Evolutionary conservation across 2,888 invertebrate species (phyloP).

Genomic region (Lasioglossum lativentre): DNA sequence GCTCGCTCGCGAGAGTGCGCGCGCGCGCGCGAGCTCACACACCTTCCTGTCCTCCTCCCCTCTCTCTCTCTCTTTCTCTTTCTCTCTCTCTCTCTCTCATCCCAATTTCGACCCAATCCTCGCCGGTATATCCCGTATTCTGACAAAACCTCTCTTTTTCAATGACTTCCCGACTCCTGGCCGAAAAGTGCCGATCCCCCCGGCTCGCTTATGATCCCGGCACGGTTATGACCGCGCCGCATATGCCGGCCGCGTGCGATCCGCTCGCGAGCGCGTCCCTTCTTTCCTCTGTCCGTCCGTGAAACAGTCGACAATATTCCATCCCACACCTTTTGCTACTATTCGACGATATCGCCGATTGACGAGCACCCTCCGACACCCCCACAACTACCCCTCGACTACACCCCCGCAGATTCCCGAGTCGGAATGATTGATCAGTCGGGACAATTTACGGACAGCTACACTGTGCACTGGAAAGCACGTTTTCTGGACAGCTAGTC

Average conservation of each 20-base stretch:
- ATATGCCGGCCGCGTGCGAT: constrained; percentile 13
- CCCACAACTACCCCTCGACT: not conserved
- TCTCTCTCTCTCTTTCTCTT: not conserved
- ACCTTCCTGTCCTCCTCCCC: constrained; percentile 34
- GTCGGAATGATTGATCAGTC: constrained; percentile 54
- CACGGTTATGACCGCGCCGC: constrained; percentile 30
- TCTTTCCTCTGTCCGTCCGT: not conserved
- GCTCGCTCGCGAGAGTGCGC: not conserved
- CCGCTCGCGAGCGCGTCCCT: not conserved
- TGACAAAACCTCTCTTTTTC: constrained; percentile 79
- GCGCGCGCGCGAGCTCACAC: not conserved
- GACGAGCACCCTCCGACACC: constrained; percentile 45
- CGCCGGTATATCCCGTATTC: constrained; percentile 73
- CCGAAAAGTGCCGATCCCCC: constrained; percentile 58
- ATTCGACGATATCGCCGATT: constrained; percentile 51
- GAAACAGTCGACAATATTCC: constrained; percentile 52
- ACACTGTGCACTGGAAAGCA: constrained; percentile 27
- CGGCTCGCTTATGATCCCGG: constrained; percentile 49
- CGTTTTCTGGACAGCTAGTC: not conserved
- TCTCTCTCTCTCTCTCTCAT: constrained; percentile 49
- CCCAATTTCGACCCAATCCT: constrained; percentile 73
- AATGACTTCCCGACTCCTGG: constrained; percentile 79
- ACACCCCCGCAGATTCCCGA: constrained; percentile 39
- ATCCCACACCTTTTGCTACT: not conserved
- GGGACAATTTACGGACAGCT: constrained; percentile 52